phyloP scores from a whole-genome alignment of 2,888 invertebrate genomes.

The Agrotis clavis region DNA sequence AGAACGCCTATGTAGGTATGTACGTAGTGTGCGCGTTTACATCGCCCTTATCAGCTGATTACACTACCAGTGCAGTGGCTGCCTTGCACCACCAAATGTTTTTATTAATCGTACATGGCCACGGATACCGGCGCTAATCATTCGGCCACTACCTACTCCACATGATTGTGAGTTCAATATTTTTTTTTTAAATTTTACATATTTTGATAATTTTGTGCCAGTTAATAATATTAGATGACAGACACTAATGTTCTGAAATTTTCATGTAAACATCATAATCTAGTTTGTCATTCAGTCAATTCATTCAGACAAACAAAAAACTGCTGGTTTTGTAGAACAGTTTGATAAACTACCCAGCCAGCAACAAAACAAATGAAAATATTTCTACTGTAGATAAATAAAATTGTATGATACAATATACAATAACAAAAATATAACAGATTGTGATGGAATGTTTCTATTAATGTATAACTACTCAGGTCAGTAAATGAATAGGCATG shows the following conservation, averaged over 20 bases:
- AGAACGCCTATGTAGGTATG: constrained; percentile 68
- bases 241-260: not conserved
- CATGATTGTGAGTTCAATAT: constrained; percentile 32
- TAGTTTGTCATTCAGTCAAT: not conserved
- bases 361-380: constrained; percentile 25
- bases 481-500: constrained; percentile 10
- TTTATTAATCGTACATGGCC: constrained; percentile 69
- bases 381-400: constrained; percentile 18
- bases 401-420: constrained; percentile 20
- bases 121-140: constrained; percentile 54
- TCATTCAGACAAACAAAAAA: constrained; percentile 9
- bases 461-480: constrained; percentile 5
- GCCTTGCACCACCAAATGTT: constrained; percentile 75
- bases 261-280: constrained; percentile 4
- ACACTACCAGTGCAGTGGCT: constrained; percentile 76
- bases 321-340: not conserved
- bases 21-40: constrained; percentile 72
- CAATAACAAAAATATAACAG: constrained; percentile 35
- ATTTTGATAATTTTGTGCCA: not conserved
- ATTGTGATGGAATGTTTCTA: constrained; percentile 23
- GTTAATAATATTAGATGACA: too few relatives aligned
- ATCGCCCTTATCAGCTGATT: constrained; percentile 89
- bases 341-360: constrained; percentile 23
- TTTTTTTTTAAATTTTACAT: not conserved
- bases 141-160: constrained; percentile 18